Conservation (phyloP, 1,140 invertebrate species). For the Zaprionus vittiger region DNA sequence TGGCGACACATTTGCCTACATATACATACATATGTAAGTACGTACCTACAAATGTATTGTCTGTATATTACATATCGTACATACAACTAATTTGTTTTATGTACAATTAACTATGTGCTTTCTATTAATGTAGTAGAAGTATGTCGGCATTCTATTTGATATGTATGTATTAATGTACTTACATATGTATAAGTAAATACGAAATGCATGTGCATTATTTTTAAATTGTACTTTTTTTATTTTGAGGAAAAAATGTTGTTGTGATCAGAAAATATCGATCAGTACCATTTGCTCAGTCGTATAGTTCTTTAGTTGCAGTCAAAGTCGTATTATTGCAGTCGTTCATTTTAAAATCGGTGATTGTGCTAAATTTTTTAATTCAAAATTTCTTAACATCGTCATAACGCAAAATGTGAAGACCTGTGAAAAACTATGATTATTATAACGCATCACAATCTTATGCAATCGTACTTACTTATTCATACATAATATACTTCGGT, state of each 20-base stretch:
- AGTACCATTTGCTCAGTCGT: conserved; percentile 60
- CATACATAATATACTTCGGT: neutral
- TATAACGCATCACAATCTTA: neutral
- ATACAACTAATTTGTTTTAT: conserved; percentile 13
- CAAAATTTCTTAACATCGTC: neutral
- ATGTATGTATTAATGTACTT: conserved; percentile 12
- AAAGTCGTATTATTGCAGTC: conserved; percentile 56
- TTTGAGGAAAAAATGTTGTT: conserved; percentile 68
- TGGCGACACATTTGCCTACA: conserved; percentile 13
- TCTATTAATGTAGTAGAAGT: conserved; percentile 6
- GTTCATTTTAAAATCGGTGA: conserved; percentile 25
- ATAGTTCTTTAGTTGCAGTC: conserved; percentile 72
- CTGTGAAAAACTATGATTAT: neutral
- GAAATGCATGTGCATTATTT: conserved; percentile 75
- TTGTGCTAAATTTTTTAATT: conserved; percentile 35
- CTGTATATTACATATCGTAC: conserved; percentile 15
- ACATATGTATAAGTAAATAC: conserved; percentile 34
- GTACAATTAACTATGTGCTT: conserved; percentile 17
- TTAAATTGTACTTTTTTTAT: conserved; percentile 69
- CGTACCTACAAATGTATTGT: neutral
- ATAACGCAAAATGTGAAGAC: neutral
- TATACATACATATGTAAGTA: conserved; percentile 22
- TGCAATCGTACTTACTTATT: neutral
- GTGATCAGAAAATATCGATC: conserved; percentile 77
- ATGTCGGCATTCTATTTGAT: conserved; percentile 18